These are phyloP conservation scores for Blera fallax DNA, from an alignment of 2,888 invertebrate genomes.

Conservation along the genomic window DNA sequence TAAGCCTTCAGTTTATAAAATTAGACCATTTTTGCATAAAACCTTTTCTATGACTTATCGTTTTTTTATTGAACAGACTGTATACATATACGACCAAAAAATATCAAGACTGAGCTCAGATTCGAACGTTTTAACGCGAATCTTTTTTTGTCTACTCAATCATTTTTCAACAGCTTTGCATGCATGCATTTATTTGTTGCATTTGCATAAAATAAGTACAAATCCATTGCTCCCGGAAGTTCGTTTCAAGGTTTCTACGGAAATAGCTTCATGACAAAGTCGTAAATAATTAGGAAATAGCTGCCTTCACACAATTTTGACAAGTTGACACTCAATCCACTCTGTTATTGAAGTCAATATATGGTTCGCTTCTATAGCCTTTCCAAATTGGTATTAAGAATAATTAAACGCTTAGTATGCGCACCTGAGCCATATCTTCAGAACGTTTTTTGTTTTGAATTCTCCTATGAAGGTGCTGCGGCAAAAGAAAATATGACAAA, in stretches of 20 bases:
- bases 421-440: constrained; percentile 2
- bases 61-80: too few species aligned
- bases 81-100: too few species aligned
- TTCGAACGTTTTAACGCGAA: too few species aligned
- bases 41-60: too few species aligned
- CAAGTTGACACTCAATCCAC: neutral
- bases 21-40: too few species aligned
- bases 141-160: too few species aligned
- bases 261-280: neutral
- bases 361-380: neutral
- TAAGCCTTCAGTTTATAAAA: too few species aligned
- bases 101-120: too few species aligned
- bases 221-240: neutral
- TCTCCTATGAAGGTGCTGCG: neutral
- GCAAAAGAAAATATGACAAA: neutral
- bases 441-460: neutral
- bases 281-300: neutral
- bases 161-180: neutral
- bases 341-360: neutral
- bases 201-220: neutral
- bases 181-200: neutral
- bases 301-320: neutral
- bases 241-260: neutral
- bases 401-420: constrained; percentile 41
- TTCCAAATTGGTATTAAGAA: constrained; percentile 9